These are phyloP conservation scores for Leptinotarsa juncta DNA, from an alignment of 2,888 invertebrate species.

Conservation along the genomic window DNA sequence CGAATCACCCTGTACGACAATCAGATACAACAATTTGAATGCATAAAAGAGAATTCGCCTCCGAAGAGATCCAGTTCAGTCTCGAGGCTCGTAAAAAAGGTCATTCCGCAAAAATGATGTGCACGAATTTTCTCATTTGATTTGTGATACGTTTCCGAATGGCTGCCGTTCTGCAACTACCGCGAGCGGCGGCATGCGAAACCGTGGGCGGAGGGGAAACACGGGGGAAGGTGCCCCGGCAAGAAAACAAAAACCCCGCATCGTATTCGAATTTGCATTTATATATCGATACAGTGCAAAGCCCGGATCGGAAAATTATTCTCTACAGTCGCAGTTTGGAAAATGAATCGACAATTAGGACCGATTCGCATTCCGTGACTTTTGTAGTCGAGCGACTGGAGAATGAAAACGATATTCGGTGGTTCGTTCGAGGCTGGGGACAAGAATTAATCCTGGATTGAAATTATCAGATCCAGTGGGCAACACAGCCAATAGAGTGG, in stretches of 20 bases:
- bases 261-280: constrained; percentile 15
- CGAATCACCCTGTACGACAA: background rate
- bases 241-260: constrained; percentile 9
- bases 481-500: no score
- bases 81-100: constrained; percentile 11
- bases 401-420: no score
- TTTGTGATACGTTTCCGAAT: constrained; percentile 19
- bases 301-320: constrained; percentile 11
- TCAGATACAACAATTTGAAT: constrained; percentile 14
- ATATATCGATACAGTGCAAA: constrained; percentile 5
- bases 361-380: background rate
- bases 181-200: background rate
- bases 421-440: no score
- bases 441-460: no score
- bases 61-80: constrained; percentile 9
- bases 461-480: no score
- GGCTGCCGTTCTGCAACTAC: constrained; percentile 10
- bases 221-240: background rate
- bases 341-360: constrained; percentile 1
- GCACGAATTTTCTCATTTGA: constrained; percentile 18
- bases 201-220: background rate
- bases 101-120: constrained; percentile 17
- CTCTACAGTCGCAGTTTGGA: constrained; percentile 7
- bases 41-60: constrained; percentile 11
- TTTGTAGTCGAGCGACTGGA: background rate